Base-by-base conservation (phyloP, 2,113 vertebrate genomes). In the Otolemur garnettii region DNA sequence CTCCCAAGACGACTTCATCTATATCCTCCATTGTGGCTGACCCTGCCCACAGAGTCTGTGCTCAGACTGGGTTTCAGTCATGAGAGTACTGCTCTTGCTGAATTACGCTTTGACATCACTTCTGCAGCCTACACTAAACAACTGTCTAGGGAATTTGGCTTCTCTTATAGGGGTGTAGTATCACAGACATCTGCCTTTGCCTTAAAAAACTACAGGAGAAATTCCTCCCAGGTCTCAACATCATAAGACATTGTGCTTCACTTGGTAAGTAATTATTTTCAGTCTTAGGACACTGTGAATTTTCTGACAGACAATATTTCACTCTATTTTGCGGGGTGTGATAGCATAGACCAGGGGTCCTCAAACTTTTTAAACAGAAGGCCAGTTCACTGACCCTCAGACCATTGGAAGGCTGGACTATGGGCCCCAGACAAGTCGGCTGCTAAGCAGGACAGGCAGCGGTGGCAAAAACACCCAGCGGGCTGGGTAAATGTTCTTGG, bases 31-130 rank as follows among this genome's bases (percentile, higher is more conserved):
- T 26, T 17, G 5, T 74, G 33, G 7, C 15, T 42, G 64, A 55
- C 26, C 30, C 72, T 77, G 72, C 60, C 33, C 53, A 59, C n/a
- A 74, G 17, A 71, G 42, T 35, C 33, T 68, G 12, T 45, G 26
- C n/a, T 93, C 7, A 45, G 9, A 78, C 50, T 66, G 17, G 7
- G 55, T 68, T 91, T 86, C n/a, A 68, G 30, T 74, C 72, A 53
- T 59, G 62, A 19, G 10, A 62, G 15, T 78, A 57, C 4, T 24
- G 33, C 22, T 79, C 59, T 75, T 75, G 42, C 28, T 69, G 50
- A 92, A 53, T 79, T 50, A 50, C 33, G 66, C 55, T 90, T 90
- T 88, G 57, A 57, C 50, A 91, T 92, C 53, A 85, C 15, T 93
- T 90, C 22, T 77, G n/a, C 10, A 77, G 28, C 35, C 50, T 83